Evolutionary conservation across 2,797 vertebrate genomes (phyloP), one percentile per base, ranked within the genome.

Genomic region (Mus caroli): DNA sequence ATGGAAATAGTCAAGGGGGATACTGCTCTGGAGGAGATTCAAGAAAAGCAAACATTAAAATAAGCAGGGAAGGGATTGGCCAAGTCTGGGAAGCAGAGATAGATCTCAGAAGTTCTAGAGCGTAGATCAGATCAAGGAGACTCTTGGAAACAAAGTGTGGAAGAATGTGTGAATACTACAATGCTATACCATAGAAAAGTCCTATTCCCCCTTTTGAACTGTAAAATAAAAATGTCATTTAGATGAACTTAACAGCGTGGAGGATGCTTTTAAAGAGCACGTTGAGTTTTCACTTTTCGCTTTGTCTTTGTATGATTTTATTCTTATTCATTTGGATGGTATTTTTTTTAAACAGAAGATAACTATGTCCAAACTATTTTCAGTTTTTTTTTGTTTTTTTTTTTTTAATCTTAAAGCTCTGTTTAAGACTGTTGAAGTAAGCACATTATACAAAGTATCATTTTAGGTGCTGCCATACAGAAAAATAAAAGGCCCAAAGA

Each of bases 341-440:
- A 40, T 60, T 89, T 90, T 90, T 85, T 90, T 71, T 84, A 28
- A 87, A 37, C 13, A 95, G 67, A 56, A 69, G 26, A 91, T n/a
- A 52, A 62, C 50, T 79, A 20, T 79, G 31, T 22, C 24, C 60
- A 56, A 58, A 64, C 28, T 84, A 22, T 94, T 91, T 96, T 94
- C 76, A 76, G n/a, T n/a, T 43, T 84, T 46, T 6, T 46, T n/a
- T 84, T 46, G 4, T 46, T 31, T 84, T 37, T 73, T 91, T 92
- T 89, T 50, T 37, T 73, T 91, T 92, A 87, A 50, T 73, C 73
- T 89, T n/a, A 73, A 26, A 91, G 34, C 64, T 62, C 20, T 90
- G 4, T 77, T 20, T 52, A 37, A 76, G 12, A 28, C 79, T 78
- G 50, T 78, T 94, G 19, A 73, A 76, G 26, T 76, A 83, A 84